A percentile compares a stretch with the other conserved stretches of the same genome.
Evolutionary conservation across 1,140 invertebrate genomes (phyloP).

Genomic region (Drosophila saltans): DNA sequence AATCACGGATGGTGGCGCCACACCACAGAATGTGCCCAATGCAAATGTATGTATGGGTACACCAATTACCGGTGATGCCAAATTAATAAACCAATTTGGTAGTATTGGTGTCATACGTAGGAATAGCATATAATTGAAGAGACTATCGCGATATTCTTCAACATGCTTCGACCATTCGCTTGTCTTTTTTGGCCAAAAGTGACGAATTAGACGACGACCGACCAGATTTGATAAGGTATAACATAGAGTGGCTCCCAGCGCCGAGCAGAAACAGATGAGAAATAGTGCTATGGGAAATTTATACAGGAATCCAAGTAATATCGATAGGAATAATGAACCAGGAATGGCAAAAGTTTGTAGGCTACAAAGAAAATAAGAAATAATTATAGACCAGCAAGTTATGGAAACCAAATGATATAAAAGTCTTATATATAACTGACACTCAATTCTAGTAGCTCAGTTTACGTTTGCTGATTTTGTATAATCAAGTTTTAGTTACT

Average conservation of each 20-base stretch:
- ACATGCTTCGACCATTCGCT: slow-evolving; percentile 93
- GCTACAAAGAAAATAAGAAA: slow-evolving; percentile 84
- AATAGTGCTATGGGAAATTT: slow-evolving; percentile 94
- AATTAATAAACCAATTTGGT: slow-evolving; percentile 99
- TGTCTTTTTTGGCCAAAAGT: slow-evolving; percentile 95
- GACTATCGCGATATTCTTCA: slow-evolving; percentile 92
- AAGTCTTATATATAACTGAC: too few relatives aligned
- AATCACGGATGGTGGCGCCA: slow-evolving; percentile 98
- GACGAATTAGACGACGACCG: slow-evolving; percentile 92
- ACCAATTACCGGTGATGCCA: slow-evolving; percentile 97
- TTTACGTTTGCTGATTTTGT: neutral
- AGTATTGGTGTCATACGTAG: slow-evolving; percentile 98
- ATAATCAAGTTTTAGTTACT: too few relatives aligned
- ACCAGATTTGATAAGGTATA: slow-evolving; percentile 96
- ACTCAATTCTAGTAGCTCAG: neutral
- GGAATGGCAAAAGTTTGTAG: slow-evolving; percentile 99
- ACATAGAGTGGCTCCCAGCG: slow-evolving; percentile 97
- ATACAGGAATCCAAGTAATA: slow-evolving; percentile 98
- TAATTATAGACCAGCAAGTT: slow-evolving; percentile 31
- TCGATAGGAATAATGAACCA: slow-evolving; percentile 98
- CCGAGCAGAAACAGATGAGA: slow-evolving; percentile 98
- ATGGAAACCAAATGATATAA: slow-evolving; percentile 49
- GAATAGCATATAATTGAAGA: slow-evolving; percentile 99
- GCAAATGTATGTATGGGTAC: slow-evolving; percentile 97
- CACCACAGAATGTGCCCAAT: slow-evolving; percentile 96